Conservation (phyloP, 1,140 invertebrate genomes). For the Atta texana region DNA sequence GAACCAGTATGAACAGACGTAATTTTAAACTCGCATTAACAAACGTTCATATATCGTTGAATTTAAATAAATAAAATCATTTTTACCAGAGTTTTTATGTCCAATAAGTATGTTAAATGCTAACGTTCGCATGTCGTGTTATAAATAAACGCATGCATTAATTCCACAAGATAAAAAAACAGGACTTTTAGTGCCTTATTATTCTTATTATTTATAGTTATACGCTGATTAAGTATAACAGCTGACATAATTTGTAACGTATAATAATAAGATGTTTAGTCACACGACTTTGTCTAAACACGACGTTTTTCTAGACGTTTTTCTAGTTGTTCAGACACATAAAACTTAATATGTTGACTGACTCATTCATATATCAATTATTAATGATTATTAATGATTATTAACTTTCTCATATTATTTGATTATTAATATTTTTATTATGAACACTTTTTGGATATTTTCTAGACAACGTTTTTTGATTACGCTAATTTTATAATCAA, state of each 20-base stretch:
- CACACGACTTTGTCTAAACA: no score
- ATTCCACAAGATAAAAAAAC: background rate
- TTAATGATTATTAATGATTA: no score
- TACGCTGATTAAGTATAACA: conserved; percentile 15
- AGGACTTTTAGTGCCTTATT: conserved; percentile 5
- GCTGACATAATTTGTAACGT: background rate
- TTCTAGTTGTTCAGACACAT: no score
- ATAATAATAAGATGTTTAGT: background rate
- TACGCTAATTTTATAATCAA: no score
- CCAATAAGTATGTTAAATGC: background rate
- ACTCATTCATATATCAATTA: no score
- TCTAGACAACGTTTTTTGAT: no score
- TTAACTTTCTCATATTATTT: no score
- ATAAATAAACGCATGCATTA: background rate
- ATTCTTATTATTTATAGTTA: background rate
- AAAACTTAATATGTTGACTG: no score
- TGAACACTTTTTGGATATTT: no score
- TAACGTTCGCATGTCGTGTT: background rate
- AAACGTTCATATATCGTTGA: background rate
- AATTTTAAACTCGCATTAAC: background rate
- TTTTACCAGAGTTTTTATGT: background rate
- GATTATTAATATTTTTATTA: no score
- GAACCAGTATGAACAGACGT: no score
- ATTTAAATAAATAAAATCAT: background rate
- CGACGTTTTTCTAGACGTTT: no score